phyloP scores from a whole-genome alignment of 2,113 vertebrate genomes.

The Corapipo altera region DNA sequence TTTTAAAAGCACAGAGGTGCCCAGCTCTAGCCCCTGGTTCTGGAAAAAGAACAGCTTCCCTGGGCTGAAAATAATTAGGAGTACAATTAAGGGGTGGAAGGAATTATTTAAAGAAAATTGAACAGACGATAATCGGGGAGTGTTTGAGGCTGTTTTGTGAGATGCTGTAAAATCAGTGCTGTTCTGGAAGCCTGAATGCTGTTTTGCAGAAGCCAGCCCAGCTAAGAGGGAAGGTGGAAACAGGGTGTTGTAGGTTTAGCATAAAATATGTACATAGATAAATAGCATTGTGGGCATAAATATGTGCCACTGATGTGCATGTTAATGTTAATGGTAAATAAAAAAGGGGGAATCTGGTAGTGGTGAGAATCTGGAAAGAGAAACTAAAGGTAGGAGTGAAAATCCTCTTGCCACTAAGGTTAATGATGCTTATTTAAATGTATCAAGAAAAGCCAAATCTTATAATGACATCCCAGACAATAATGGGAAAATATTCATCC shows the following conservation, averaged over 20 bases:
- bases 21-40: not conserved
- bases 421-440: not conserved
- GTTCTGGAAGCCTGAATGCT: not conserved
- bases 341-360: not conserved
- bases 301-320: not conserved
- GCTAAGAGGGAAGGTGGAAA: not conserved
- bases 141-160: not conserved
- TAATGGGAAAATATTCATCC: not conserved
- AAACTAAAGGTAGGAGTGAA: not conserved
- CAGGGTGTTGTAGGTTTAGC: not conserved
- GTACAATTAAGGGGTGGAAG: not conserved
- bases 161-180: not conserved
- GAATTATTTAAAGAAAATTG: not conserved
- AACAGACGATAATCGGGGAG: not conserved
- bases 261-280: not conserved
- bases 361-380: not conserved
- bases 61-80: not conserved
- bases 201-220: not conserved
- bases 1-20: conserved; percentile 23
- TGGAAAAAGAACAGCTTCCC: not conserved
- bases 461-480: not conserved
- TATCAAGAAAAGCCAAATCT: not conserved
- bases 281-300: not conserved
- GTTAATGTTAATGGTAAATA: not conserved
- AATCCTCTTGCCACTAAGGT: not conserved